Base-by-base conservation (phyloP, 2,797 vertebrate genomes). In the Neoniphon sammara region DNA sequence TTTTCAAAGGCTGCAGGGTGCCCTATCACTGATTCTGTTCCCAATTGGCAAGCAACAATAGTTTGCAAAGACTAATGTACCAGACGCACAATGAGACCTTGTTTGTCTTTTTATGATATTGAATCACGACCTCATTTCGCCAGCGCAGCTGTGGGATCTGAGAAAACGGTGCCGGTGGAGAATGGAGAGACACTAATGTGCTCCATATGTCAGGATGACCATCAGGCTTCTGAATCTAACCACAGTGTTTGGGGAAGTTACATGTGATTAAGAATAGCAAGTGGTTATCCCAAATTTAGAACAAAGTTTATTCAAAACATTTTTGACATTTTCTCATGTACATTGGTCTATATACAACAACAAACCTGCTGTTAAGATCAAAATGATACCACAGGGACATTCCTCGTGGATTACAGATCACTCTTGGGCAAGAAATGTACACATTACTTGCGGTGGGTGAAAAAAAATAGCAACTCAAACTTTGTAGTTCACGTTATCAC, bases 11-110 rank as follows among this genome's bases (percentile, higher is more conserved):
- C 85, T 88, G 82, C 85, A 71, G 88, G 83, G 77, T 76, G 84
- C 82, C 77, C 83, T 73, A 82, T 90, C 87, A 57, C 84, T 82
- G 89, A 88, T 83, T 85, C 85, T 81, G 75, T 85, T 89, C 86
- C 90, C 89, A 89, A 47, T 88, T 91, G 91, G 90, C 88, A 87
- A 81, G 82, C 83, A 82, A 77, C 78, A 74, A 73, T 75, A 70
- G 81, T 85, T 81, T 85, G 87, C 79, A 66, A 85, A 80, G 78
- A 87, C 84, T 73, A 85, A 81, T 88, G 82, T 55, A 77, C 84
- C 71, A 55, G 62, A 66, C 56, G 18, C 85, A 92, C 90, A 92
- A 90, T 90, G 85, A 89, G 80, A 78, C 72, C 77, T 87, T 92
- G 89, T 93, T 85, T 84, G 84, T 86, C 78, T 77, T 81, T 81